Conservation (phyloP, 2,888 invertebrate species). For the Sussaba pulchella region DNA sequence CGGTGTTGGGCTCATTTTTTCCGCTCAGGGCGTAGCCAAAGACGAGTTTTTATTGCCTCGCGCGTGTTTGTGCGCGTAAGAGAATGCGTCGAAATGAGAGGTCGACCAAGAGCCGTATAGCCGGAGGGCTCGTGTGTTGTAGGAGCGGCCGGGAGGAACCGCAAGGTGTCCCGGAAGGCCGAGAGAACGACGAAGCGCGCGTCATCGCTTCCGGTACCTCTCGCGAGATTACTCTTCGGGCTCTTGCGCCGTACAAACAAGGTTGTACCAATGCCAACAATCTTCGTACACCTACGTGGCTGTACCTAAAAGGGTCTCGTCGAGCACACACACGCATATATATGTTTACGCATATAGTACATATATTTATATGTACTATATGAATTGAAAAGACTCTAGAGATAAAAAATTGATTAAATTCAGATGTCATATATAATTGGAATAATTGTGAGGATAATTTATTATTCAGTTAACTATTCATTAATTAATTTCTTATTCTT, state of each 20-base stretch:
- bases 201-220: conserved; percentile 55
- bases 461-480: too few relatives aligned
- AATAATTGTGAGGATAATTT: too few relatives aligned
- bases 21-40: too few relatives aligned
- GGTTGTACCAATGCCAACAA: conserved; percentile 49
- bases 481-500: too few relatives aligned
- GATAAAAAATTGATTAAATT: too few relatives aligned
- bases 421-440: too few relatives aligned
- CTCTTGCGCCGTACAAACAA: conserved; percentile 40
- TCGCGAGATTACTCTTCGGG: conserved; percentile 52
- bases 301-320: conserved; percentile 39
- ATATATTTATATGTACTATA: not conserved
- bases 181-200: conserved; percentile 50
- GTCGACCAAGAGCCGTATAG: conserved; percentile 25
- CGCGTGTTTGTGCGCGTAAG: not conserved
- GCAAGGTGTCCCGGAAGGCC: conserved; percentile 67
- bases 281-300: conserved; percentile 38
- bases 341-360: not conserved
- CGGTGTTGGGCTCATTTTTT: too few relatives aligned
- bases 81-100: conserved; percentile 10
- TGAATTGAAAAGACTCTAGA: too few relatives aligned
- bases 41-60: too few relatives aligned
- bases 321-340: not conserved
- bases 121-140: conserved; percentile 45
- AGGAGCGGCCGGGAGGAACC: conserved; percentile 17